These are phyloP conservation scores for Adrianichthys oophorus DNA, from an alignment of 2,797 vertebrate genomes.

Conservation along the genomic window DNA sequence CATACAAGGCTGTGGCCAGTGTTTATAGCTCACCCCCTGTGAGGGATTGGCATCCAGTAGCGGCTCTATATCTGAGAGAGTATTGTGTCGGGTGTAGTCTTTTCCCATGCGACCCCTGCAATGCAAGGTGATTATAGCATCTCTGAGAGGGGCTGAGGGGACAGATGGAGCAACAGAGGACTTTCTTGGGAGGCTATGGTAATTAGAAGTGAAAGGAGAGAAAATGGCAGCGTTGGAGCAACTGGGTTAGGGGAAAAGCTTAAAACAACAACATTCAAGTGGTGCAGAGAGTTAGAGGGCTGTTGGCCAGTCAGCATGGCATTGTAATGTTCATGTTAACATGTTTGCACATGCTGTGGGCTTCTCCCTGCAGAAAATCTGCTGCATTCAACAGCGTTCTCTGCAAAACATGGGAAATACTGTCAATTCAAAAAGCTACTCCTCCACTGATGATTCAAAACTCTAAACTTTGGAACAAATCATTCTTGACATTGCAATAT, in stretches of 20 bases:
- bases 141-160: conserved; percentile 69
- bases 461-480: no score
- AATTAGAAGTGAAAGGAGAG: conserved; percentile 80
- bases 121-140: conserved; percentile 80
- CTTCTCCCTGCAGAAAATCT: conserved; percentile 31
- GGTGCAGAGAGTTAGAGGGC: conserved; percentile 62
- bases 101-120: conserved; percentile 73
- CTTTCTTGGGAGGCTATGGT: conserved; percentile 80
- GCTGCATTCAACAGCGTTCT: conserved; percentile 20
- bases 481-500: no score
- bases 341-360: conserved; percentile 66
- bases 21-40: conserved; percentile 71
- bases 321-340: conserved; percentile 71
- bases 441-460: no score
- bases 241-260: conserved; percentile 69
- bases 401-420: background rate
- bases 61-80: conserved; percentile 66
- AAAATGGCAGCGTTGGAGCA: conserved; percentile 73
- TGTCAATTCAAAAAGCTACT: background rate
- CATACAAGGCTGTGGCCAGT: conserved; percentile 71
- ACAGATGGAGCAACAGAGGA: conserved; percentile 83
- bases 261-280: conserved; percentile 70
- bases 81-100: conserved; percentile 68
- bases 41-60: conserved; percentile 68
- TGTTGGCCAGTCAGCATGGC: conserved; percentile 69